Evolutionary conservation across 2,113 vertebrate species (phyloP), one percentile per base, ranked within the genome.

Genomic region (Corythornis cristatus): DNA sequence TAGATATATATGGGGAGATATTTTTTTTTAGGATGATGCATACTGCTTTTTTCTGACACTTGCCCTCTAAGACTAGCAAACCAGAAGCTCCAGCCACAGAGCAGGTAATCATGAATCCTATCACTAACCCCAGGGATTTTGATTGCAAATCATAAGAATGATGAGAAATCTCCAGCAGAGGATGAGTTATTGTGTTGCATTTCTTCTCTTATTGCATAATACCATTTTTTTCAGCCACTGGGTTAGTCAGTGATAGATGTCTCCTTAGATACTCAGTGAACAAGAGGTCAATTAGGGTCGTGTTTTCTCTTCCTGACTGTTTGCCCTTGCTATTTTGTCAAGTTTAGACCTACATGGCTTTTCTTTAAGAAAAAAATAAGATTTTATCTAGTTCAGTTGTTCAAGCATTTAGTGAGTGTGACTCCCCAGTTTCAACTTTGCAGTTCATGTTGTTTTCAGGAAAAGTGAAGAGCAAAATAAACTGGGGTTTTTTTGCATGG

Each of bases 341-440:
- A 45, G 4, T 73, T 83, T 73, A 73, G 42, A 50, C 22, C 6
- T 4, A 0, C 0, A 2, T 42, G 16, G 4, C 8, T 87, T 84
- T 46, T 51, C 14, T 56, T 62, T 12, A 14, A 54, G 28, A 31
- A 29, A 26, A 6, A 21, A 21, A 51, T 37, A 65, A 6, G 0
- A 25, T 46, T 72, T 11, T 42, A 46, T 72, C 5, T 58, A 78
- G 13, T 37, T 9, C 31, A 35, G 17, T 43, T 31, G 75, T 89
- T 68, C 29, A 67, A 56, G 29, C 3, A 16, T 67, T 83, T 25
- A 57, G 15, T 26, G 9, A 46, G 5, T 15, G 7, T 54, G 31
- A 23, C 2, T 9, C 3, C 86, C 15, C 12, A 35, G 53, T 71
- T 77, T 56, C 5, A 17, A 60, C n/a, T 50, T 73, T 79, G 21